These are phyloP conservation scores for Phallusia fumigata DNA, from an alignment of 23 tunicate genomes.

Conservation along the genomic window DNA sequence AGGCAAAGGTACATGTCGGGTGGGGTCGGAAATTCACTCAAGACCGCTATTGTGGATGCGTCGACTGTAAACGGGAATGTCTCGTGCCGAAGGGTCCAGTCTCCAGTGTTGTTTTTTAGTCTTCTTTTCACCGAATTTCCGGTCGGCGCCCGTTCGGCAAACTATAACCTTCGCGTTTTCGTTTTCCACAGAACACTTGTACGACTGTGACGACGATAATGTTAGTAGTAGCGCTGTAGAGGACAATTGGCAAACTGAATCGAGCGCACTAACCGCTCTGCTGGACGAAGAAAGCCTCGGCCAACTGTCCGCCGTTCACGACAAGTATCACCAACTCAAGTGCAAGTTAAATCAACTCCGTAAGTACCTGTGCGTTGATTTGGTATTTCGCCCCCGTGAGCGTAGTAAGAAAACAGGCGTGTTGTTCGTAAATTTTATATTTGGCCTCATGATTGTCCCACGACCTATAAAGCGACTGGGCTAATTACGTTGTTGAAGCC, in stretches of 20 bases:
- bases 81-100: too few relatives aligned
- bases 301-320: constrained; percentile 74
- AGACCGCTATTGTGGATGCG: too few relatives aligned
- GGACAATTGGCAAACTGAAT: constrained; percentile 31
- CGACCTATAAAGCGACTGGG: too few relatives aligned
- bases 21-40: too few relatives aligned
- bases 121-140: too few relatives aligned
- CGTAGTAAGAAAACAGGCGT: too few relatives aligned
- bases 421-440: too few relatives aligned
- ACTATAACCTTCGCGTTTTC: background rate
- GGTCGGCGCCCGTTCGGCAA: background rate
- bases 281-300: constrained; percentile 75
- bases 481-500: background rate
- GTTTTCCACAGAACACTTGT: background rate
- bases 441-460: too few relatives aligned
- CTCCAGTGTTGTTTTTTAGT: too few relatives aligned
- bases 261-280: constrained; percentile 19
- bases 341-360: constrained; percentile 58
- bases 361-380: constrained; percentile 23
- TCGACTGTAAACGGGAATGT: too few relatives aligned
- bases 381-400: background rate
- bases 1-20: too few relatives aligned
- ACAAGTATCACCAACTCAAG: constrained; percentile 82
- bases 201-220: constrained; percentile 20
- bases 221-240: constrained; percentile 19